phyloP scores from a whole-genome alignment of 2,113 vertebrate species.

The Chaenocephalus aceratus region DNA sequence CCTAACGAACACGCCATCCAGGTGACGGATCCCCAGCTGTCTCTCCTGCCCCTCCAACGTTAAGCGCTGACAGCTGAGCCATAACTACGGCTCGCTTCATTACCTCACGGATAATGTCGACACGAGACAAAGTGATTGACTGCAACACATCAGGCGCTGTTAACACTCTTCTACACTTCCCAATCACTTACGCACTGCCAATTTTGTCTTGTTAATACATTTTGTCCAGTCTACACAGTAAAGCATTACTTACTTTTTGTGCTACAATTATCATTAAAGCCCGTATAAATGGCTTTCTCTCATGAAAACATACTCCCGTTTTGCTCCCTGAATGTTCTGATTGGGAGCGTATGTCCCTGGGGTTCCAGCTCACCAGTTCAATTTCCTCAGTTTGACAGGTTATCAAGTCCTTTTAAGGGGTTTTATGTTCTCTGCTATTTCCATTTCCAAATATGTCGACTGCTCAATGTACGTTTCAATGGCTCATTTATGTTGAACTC shows the following conservation, averaged over 20 bases:
- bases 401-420: too few species aligned
- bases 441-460: too few species aligned
- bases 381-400: too few species aligned
- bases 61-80: slow-evolving; percentile 42
- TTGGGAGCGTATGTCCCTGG: background rate
- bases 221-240: background rate
- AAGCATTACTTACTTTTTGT: background rate
- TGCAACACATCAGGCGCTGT: slow-evolving; percentile 22
- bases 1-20: background rate
- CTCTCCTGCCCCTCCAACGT: slow-evolving; percentile 29
- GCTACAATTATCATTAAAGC: too few species aligned
- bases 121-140: slow-evolving; percentile 47
- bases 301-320: background rate
- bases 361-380: too few species aligned
- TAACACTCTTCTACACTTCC: background rate
- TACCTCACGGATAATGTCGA: slow-evolving; percentile 44
- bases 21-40: slow-evolving; percentile 54
- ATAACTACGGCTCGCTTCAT: slow-evolving; percentile 36
- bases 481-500: too few species aligned
- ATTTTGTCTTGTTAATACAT: slow-evolving; percentile 5
- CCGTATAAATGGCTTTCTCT: too few species aligned
- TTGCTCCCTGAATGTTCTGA: background rate
- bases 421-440: too few species aligned
- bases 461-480: too few species aligned
- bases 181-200: background rate